phyloP scores from a whole-genome alignment of 2,113 vertebrate genomes.

The Semnornis frantzii region DNA sequence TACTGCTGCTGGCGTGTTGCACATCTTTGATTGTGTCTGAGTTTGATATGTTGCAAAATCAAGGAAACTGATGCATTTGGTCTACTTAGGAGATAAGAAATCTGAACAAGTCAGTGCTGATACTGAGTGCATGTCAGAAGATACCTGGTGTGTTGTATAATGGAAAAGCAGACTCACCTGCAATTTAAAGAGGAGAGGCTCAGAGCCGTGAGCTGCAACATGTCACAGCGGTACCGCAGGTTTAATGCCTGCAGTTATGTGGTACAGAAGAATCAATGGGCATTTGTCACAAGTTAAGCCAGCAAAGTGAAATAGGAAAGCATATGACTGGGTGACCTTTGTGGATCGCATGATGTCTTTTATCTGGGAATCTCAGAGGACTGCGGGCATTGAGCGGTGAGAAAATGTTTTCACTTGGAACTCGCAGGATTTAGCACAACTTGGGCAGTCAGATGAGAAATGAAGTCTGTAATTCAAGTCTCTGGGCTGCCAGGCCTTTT shows the following conservation, averaged over 20 bases:
- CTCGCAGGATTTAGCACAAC: not conserved
- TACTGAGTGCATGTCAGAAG: not conserved
- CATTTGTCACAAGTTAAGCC: constrained; percentile 1
- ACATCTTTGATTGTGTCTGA: not conserved
- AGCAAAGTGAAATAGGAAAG: not conserved
- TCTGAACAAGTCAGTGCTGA: not conserved
- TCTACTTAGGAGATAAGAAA: not conserved
- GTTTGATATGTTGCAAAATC: not conserved
- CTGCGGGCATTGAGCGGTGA: not conserved
- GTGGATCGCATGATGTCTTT: not conserved
- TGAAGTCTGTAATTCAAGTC: not conserved
- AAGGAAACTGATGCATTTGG: not conserved
- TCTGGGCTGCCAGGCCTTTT: not conserved
- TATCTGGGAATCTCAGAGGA: not conserved
- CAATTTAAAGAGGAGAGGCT: not conserved
- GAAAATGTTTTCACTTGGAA: constrained; percentile 1
- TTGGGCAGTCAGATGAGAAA: constrained; percentile 4
- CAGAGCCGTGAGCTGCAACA: not conserved
- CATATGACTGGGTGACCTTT: not conserved
- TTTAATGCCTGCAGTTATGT: not conserved
- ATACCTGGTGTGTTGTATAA: not conserved
- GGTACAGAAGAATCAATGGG: not conserved
- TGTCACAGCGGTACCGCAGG: not conserved
- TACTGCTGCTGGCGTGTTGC: not conserved
- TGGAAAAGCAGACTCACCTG: not conserved